Base-by-base conservation (phyloP, 2,797 vertebrate genomes). In the Epinephelus coioides region DNA sequence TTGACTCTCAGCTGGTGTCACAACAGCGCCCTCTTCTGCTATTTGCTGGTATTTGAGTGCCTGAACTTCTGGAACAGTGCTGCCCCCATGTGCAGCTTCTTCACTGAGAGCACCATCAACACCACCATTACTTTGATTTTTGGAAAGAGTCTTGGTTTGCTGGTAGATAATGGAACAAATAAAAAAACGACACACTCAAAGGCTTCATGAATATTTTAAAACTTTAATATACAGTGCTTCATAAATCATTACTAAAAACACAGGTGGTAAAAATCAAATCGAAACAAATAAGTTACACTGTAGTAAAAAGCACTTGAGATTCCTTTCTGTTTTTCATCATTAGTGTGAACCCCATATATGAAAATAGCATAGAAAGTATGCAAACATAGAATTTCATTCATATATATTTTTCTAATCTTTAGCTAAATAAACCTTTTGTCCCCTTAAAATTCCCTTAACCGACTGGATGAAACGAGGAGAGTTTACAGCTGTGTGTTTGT, bases 331-430 rank as follows among this genome's bases (percentile, higher is more conserved):
- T 89, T 75, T 88, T 91, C 83, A 86, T 82, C 88, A 83, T 95
- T 95, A 95, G 95, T 95, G 94, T 95, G 91, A 95, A 95, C 91
- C 94, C 90, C 91, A 90, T 95, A 95, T 78, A 96, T 78, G 93
- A 96, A 96, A 96, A 96, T 95, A 96, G 91, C 94, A 95, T 95
- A 94, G 90, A 96, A 96, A 95, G 93, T 94, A 94, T 93, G 93
- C 93, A 94, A 92, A 93, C 91, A 92, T 91, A 94, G 85, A 92
- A 80, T 91, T 89, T 88, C 87, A 92, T 89, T 93, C 88, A 87
- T 91, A 93, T 90, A 94, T 91, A 89, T 88, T 49, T 19, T 86
- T 86, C 79, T 89, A 83, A 92, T 92, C 80, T 91, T 93, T 94
- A 95, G 87, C 91, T 94, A 95, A 94, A 95, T 95, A 92, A 90